Conservation (phyloP, 2,113 vertebrate species). For the Mormyrus lacerda region DNA sequence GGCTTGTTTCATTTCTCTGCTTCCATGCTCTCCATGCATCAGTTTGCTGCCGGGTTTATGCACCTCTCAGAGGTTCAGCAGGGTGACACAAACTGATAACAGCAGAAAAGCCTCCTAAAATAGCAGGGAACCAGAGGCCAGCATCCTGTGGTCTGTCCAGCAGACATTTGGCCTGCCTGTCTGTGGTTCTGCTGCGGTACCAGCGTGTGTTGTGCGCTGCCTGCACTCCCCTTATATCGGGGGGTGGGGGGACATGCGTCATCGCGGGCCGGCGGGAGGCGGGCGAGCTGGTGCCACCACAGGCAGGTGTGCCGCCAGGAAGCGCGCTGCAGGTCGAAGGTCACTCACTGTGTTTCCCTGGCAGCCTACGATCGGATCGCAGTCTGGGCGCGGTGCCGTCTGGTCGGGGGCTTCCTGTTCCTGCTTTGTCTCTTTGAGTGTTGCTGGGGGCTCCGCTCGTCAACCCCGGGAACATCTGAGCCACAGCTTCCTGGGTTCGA, state of each 20-base stretch:
- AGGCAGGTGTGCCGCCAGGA: slow-evolving; percentile 3
- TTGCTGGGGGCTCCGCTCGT: not conserved
- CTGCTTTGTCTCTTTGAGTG: not conserved
- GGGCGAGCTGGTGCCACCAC: not conserved
- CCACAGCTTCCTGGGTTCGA: not conserved
- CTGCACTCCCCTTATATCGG: not conserved
- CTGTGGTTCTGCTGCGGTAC: not conserved
- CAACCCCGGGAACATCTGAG: not conserved
- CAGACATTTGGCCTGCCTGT: not conserved
- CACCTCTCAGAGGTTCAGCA: not conserved
- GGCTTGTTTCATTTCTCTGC: not conserved
- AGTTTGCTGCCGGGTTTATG: not conserved
- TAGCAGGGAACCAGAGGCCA: not conserved
- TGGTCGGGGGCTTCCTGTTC: not conserved
- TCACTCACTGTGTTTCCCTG: not conserved
- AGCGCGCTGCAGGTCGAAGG: not conserved
- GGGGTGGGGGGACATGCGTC: not conserved
- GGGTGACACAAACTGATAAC: not conserved
- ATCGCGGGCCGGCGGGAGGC: not conserved
- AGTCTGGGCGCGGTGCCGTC: not conserved
- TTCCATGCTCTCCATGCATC: not conserved
- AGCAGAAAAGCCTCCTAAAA: not conserved
- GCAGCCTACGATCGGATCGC: not conserved
- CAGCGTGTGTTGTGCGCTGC: not conserved
- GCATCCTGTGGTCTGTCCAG: not conserved